Base-by-base conservation (phyloP, 1,140 invertebrate species). In the Eubasilissa regina region DNA sequence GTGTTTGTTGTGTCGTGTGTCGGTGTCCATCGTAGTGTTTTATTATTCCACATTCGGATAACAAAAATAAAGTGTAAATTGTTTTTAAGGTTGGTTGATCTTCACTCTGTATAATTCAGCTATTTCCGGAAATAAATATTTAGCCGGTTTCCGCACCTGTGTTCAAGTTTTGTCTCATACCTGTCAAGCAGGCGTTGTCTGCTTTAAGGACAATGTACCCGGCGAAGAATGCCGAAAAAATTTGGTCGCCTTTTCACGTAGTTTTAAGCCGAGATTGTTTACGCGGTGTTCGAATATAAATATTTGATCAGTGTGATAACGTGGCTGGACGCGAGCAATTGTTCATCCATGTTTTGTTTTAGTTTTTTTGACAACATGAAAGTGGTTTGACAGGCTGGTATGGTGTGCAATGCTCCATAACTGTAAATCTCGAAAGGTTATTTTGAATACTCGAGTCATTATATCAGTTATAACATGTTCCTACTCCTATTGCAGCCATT, bases 111-210 rank as follows among this genome's bases (percentile, higher is more conserved):
- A 51, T 25, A 13, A 10, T 70, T 45, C 47, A 3, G 15, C 15
- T 19, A 60, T 3, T 25, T 60, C 10, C 44, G 15, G 19, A 56
- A 21, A 9, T 19, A 19, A 74, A 58, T 19, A n/a, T 17, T 25
- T 47, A 45, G 60, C 44, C 11, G 48, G 47, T 13, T 21, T 8
- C 58, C 44, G 7, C 3, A n/a, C 55, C 45, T 47, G 60, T 47
- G 56, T 77, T 15, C 56, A 64, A 76, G 58, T 77, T 77, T 19
- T 62, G 62, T 66, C 45, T 47, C 17, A 45, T 62, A 66, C 45
- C 76, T 78, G 76, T 78, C 76, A 78, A 48, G 76, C 76, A 78
- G 76, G 76, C 76, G 76, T 78, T 78, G 76, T 47, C 76, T 78
- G 25, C 73, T 56, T 15, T 56, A 62, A 70, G 75, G 75, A 76